phyloP scores from a whole-genome alignment of 2,888 invertebrate species.

The Xestia sexstrigata region DNA sequence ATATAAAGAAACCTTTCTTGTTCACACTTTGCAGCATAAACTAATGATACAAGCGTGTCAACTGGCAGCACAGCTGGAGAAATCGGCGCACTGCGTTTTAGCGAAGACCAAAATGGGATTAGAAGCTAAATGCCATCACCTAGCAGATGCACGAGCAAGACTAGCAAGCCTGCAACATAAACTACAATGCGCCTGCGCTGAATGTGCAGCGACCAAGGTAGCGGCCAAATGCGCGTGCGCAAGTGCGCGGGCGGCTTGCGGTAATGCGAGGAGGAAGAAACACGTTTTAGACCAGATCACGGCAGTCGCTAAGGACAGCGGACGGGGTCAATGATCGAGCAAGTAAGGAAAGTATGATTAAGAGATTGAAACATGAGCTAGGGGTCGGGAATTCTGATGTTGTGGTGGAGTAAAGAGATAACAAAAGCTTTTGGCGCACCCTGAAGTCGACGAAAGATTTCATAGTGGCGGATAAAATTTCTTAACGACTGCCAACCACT shows the following conservation, averaged over 20 bases:
- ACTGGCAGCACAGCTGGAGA: slow-evolving; percentile 91
- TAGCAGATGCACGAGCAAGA: slow-evolving; percentile 92
- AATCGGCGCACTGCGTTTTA: slow-evolving; percentile 91
- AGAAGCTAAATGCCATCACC: slow-evolving; percentile 92
- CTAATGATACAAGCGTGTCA: slow-evolving; percentile 85
- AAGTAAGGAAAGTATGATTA: slow-evolving; percentile 47
- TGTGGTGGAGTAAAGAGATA: slow-evolving; percentile 28
- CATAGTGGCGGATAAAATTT: background rate
- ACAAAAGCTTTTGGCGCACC: background rate
- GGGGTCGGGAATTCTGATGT: slow-evolving; percentile 34
- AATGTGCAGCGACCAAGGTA: slow-evolving; percentile 92
- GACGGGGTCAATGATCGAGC: slow-evolving; percentile 68
- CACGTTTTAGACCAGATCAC: slow-evolving; percentile 70
- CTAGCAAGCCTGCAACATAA: slow-evolving; percentile 92
- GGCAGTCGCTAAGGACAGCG: slow-evolving; percentile 62
- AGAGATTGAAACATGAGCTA: slow-evolving; percentile 46
- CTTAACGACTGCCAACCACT: background rate
- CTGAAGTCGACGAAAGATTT: background rate
- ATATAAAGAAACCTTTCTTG: slow-evolving; percentile 9
- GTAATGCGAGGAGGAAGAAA: slow-evolving; percentile 90
- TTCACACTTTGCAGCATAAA: slow-evolving; percentile 78
- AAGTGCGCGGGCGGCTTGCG: slow-evolving; percentile 93
- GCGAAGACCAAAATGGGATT: slow-evolving; percentile 90
- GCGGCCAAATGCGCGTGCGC: slow-evolving; percentile 92
- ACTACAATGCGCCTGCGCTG: slow-evolving; percentile 91